Evolutionary conservation across 2,113 vertebrate species (phyloP), one percentile per base, ranked within the genome.

Genomic region (Neotoma lepida): DNA sequence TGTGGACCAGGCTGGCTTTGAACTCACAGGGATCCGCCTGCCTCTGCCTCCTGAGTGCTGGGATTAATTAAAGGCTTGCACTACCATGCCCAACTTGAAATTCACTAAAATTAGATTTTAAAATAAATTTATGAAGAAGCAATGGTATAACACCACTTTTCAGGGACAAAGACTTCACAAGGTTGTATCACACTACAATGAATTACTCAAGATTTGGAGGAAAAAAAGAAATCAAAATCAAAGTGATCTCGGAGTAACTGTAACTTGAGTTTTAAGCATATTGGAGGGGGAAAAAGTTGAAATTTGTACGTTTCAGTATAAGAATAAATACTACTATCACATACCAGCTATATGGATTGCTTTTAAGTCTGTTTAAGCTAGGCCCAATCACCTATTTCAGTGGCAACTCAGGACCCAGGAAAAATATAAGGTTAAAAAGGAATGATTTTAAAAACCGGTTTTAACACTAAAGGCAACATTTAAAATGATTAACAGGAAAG

Each of bases 181-280:
- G 26, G 51, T 30, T 77, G 49, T 78, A 74, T 95, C 95, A 63
- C 88, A 73, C 51, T 96, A 76, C 49, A 81, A 81, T 56, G 51
- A 81, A 35, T 87, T 76, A 86, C 71, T 58, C 89, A 87, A 63
- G 63, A 74, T 89, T 89, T 92, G 49, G 33, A 80, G 28, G 74
- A 91, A 68, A 91, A 68, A 77, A 92, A 96, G 88, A 63, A 54
- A 94, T 74, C 82, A 49, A 88, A 92, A 90, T 90, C 26, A 93
- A 81, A 96, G 73, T 71, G 44, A 56, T 51, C 30, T 44, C 93
- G 91, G 49, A 94, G 64, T 51, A 95, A 90, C 95, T 93, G 92
- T 81, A 82, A 94, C 51, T 95, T 86, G 30, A 87, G 33, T 90
- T 93, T 94, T 89, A 88, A 93, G 88, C 77, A 44, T 81, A 61